A percentile compares a stretch with the other conserved stretches of the same genome.
Evolutionary conservation across 2,113 vertebrate species (phyloP).

Genomic region (Microcebus jonahi): DNA sequence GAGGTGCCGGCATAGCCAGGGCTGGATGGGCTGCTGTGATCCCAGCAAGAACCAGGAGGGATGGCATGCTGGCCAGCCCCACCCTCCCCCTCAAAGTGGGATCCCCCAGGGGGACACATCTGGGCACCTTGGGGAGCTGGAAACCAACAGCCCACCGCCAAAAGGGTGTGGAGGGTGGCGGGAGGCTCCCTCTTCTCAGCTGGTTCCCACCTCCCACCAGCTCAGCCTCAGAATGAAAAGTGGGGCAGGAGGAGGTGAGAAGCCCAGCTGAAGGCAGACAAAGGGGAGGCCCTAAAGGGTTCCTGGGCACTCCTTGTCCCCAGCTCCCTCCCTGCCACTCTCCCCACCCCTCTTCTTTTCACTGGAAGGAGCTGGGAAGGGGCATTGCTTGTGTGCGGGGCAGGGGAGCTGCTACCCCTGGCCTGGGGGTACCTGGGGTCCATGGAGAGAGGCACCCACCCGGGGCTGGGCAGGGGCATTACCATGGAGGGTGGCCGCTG

Average conservation of each 20-base stretch:
- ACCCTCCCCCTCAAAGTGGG: neutral
- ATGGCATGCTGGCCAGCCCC: constrained; percentile 8
- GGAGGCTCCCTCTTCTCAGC: neutral
- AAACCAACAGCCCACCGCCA: neutral
- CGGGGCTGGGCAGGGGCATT: neutral
- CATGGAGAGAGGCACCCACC: neutral
- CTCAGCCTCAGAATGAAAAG: constrained; percentile 64
- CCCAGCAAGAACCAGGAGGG: neutral
- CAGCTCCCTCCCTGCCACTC: neutral
- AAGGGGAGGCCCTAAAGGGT: constrained; percentile 59
- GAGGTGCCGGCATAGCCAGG: neutral
- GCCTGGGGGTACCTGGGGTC: neutral
- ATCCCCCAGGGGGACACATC: neutral
- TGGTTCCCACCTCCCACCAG: constrained; percentile 48
- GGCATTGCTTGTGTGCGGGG: neutral
- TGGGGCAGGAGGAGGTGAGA: constrained; percentile 74
- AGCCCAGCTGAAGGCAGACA: constrained; percentile 60
- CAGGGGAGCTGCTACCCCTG: neutral
- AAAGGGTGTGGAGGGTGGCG: neutral
- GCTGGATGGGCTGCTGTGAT: neutral
- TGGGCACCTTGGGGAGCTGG: neutral
- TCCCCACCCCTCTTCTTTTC: neutral
- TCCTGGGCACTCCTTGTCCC: neutral
- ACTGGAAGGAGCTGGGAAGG: neutral
- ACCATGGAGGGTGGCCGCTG: neutral